These are phyloP conservation scores for Caranx ignobilis DNA, from an alignment of 2,113 vertebrate species.

Conservation along the genomic window DNA sequence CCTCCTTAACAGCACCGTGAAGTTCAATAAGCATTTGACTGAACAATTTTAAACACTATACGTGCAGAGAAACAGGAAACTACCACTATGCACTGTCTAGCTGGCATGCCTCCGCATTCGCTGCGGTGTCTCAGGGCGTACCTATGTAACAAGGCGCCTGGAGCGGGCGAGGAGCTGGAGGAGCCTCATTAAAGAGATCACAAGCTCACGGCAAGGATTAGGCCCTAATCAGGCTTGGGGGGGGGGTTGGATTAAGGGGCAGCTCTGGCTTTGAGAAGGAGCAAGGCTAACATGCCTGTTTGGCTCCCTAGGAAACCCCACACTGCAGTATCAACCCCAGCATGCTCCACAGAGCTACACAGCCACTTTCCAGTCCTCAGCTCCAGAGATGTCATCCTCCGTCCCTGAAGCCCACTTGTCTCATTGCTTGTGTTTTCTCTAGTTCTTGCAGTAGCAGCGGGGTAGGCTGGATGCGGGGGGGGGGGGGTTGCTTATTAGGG, in stretches of 20 bases:
- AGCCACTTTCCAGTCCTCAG: slow-evolving; percentile 23
- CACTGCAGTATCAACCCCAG: slow-evolving; percentile 19
- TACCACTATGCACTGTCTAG: not conserved
- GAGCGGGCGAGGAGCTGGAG: slow-evolving; percentile 38
- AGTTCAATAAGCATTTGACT: not conserved
- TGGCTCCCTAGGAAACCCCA: slow-evolving; percentile 29
- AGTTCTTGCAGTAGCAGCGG: not conserved
- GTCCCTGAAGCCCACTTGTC: slow-evolving; percentile 44
- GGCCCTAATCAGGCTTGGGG: slow-evolving; percentile 59
- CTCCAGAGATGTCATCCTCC: slow-evolving; percentile 22
- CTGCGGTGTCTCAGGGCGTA: slow-evolving; percentile 6
- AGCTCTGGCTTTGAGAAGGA: slow-evolving; percentile 43
- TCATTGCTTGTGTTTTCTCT: slow-evolving; percentile 40
- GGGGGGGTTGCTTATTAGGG: slow-evolving; percentile 28
- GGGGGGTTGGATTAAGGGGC: slow-evolving; percentile 61
- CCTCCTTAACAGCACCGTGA: not conserved
- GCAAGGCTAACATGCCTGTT: slow-evolving; percentile 26
- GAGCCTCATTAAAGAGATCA: slow-evolving; percentile 76
- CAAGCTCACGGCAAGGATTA: slow-evolving; percentile 68
- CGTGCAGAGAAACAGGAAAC: slow-evolving; percentile 14
- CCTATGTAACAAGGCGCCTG: slow-evolving; percentile 40
- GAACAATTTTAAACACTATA: not conserved
- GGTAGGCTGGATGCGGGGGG: not conserved
- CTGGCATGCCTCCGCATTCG: slow-evolving; percentile 1
- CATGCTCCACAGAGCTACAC: slow-evolving; percentile 15